phyloP scores from a whole-genome alignment of 2,113 vertebrate genomes.

The Agapornis roseicollis region DNA sequence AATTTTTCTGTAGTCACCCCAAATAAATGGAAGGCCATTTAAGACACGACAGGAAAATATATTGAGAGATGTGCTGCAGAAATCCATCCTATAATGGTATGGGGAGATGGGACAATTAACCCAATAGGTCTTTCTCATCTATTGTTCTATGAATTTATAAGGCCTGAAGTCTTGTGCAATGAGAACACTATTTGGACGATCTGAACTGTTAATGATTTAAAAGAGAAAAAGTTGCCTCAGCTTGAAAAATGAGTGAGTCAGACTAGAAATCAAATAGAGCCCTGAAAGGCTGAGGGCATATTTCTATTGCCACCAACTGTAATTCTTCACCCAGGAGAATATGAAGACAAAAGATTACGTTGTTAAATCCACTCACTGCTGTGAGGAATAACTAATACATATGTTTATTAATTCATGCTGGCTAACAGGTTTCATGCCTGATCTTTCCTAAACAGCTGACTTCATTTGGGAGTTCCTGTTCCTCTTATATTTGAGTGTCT shows the following conservation, averaged over 20 bases:
- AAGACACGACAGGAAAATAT: not conserved
- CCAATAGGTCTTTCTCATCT: not conserved
- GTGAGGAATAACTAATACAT: not conserved
- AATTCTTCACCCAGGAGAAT: not conserved
- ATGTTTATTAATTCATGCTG: not conserved
- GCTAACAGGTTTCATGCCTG: not conserved
- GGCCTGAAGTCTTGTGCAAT: not conserved
- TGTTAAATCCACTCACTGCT: not conserved
- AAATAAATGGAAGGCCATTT: not conserved
- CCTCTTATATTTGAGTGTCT: not conserved
- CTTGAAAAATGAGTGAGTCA: conserved; percentile 15
- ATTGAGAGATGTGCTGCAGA: not conserved
- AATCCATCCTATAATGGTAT: not conserved
- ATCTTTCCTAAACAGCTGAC: not conserved
- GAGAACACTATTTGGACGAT: not conserved
- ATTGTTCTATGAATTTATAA: conserved; percentile 4
- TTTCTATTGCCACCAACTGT: not conserved
- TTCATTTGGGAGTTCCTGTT: not conserved
- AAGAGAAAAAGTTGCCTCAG: not conserved
- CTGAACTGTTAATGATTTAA: not conserved
- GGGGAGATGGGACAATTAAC: not conserved
- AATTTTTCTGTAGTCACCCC: not conserved
- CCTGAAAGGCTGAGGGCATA: not conserved
- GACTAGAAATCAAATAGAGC: not conserved
- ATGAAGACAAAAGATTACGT: not conserved